Percentiles rank a stretch among this genome's conserved stretches.
Conservation (phyloP, 1,140 invertebrate species). For the Acyrthosiphon pisum region DNA sequence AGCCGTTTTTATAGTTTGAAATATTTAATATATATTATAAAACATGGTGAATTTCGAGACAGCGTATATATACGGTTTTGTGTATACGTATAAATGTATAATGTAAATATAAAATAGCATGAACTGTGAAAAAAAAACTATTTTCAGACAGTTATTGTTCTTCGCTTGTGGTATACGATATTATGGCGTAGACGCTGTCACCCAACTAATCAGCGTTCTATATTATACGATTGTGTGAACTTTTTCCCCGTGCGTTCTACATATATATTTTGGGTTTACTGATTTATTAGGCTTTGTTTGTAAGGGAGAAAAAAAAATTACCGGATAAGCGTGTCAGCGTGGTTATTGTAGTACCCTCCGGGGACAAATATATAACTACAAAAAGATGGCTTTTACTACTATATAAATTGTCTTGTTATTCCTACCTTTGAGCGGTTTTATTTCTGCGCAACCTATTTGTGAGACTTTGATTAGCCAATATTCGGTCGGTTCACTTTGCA, state of each 20-base stretch:
- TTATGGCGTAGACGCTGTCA: neutral
- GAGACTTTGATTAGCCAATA: slow-evolving; percentile 63
- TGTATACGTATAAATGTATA: neutral
- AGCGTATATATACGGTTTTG: neutral
- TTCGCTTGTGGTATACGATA: neutral
- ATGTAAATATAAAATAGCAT: neutral
- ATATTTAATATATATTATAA: neutral
- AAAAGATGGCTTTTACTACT: neutral
- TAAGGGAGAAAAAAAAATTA: neutral
- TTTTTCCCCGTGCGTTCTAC: neutral
- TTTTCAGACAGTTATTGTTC: slow-evolving; percentile 19
- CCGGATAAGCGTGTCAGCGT: neutral
- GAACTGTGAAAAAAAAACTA: neutral
- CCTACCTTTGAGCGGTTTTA: slow-evolving; percentile 61
- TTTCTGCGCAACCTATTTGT: slow-evolving; percentile 62
- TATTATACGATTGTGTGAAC: neutral
- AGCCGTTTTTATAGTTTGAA: neutral
- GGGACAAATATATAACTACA: slow-evolving; percentile 30
- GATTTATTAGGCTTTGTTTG: slow-evolving; percentile 25
- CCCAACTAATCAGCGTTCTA: neutral
- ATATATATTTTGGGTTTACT: neutral
- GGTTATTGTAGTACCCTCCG: slow-evolving; percentile 3
- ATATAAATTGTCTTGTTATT: neutral
- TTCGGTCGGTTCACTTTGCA: slow-evolving; percentile 63
- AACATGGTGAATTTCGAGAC: neutral